Base-by-base conservation (phyloP, 2,113 vertebrate species). In the Neodon shergylaensis region DNA sequence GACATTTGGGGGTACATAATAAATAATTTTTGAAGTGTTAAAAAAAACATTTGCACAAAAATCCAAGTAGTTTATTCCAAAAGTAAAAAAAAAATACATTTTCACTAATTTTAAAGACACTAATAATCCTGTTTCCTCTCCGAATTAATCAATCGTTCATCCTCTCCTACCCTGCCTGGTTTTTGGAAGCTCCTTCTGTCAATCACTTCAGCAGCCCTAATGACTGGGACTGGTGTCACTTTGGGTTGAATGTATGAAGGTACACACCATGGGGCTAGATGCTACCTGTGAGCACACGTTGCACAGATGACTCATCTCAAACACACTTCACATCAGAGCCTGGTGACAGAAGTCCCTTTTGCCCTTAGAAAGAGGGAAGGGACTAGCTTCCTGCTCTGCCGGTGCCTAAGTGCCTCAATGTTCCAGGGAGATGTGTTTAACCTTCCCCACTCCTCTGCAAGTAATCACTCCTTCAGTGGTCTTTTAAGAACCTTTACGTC, bases 101-200 rank as follows among this genome's bases (percentile, higher is more conserved):
- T 82, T 90, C 44, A 49, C 24, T 65, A 72, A 58, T 88, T 91
- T 90, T 91, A 90, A 92, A 85, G 26, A 91, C 2, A 77, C 28
- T 89, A 36, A 28, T 66, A 76, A 36, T 84, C 72, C 16, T 88
- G 36, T 68, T 88, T 94, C 42, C 42, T 81, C 21, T 87, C 24
- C 22, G 79, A 19, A 54, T 49, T 1, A 11, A 63, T 42, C 0
- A 44, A 36, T 28, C 76, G 11, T 24, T 33, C 52, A 54, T 61
- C 49, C 6, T 86, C 14, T 72, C 49, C 33, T 90, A 0, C 3
- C 58, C 68, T 58, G 13, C 17, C 31, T 65, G 16, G 26, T 22
- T 44, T 65, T 63, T 49, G 12, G 49, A 42, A 10, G 31, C 14
- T 28, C 47, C 31, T 88, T 21, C 39, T 54, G 3, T 70, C 68